Evolutionary conservation across 2,113 vertebrate species (phyloP).

Genomic region (Leucopsar rothschildi): DNA sequence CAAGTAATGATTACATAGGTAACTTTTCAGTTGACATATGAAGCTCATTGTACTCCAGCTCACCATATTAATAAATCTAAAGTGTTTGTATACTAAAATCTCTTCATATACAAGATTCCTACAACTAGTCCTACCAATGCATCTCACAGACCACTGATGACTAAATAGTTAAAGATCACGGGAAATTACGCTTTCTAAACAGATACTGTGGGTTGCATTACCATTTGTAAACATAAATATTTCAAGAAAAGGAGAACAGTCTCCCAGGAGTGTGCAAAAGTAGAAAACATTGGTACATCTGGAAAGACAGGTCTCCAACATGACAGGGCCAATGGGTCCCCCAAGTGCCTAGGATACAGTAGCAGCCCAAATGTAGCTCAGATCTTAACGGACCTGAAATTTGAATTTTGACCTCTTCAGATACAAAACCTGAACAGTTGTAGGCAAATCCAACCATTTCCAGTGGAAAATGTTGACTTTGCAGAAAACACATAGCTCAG

Average conservation of each 20-base stretch:
- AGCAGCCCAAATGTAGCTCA: background rate
- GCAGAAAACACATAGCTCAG: background rate
- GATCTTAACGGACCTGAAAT: background rate
- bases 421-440: background rate
- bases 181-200: background rate
- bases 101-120: background rate
- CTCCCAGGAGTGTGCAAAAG: background rate
- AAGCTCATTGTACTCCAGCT: background rate
- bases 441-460: conserved; percentile 19
- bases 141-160: background rate
- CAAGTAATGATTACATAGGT: background rate
- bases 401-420: background rate
- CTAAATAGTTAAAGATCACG: background rate
- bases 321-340: background rate
- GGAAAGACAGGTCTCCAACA: background rate
- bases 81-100: background rate
- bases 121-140: background rate
- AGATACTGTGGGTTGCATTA: background rate
- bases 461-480: conserved; percentile 40
- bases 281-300: background rate
- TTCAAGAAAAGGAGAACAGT: background rate
- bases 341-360: background rate
- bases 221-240: background rate
- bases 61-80: background rate
- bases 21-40: background rate